Conservation (phyloP, 2,888 invertebrate genomes). For the Dexiosoma caninum region DNA sequence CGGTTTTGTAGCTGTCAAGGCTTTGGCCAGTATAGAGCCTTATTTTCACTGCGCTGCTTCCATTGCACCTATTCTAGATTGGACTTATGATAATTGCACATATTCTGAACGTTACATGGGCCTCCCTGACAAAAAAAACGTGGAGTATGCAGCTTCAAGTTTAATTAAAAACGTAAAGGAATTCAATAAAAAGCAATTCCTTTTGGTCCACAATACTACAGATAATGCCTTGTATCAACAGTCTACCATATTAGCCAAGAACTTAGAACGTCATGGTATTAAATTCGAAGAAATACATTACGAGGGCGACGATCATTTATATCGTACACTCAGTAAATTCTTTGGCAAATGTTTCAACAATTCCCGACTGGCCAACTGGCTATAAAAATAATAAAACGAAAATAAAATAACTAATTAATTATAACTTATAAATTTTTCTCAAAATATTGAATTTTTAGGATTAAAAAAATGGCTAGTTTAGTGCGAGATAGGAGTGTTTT, state of each 20-base stretch:
- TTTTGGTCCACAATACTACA: conserved; percentile 96
- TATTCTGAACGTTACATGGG: conserved; percentile 99
- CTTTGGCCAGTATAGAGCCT: conserved; percentile 84
- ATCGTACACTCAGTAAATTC: no score
- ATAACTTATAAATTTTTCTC: no score
- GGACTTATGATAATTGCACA: conserved; percentile 96
- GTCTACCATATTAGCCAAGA: no score
- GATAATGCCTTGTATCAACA: conserved; percentile 93
- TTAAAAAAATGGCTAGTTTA: no score
- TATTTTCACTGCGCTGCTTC: conserved; percentile 96
- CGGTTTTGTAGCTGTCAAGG: conserved; percentile 94
- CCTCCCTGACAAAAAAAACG: conserved; percentile 85
- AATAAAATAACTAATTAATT: no score
- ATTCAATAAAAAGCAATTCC: conserved; percentile 86
- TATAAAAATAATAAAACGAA: no score
- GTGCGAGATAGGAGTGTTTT: no score
- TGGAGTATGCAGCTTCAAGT: conserved; percentile 87
- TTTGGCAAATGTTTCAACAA: no score
- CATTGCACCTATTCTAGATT: conserved; percentile 97
- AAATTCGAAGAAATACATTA: conserved; percentile 95
- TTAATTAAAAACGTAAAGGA: conserved; percentile 84
- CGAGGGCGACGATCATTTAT: no score
- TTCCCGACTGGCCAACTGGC: no score
- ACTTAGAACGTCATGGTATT: conserved; percentile 90
- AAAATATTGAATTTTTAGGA: no score